These are phyloP conservation scores for Raja brachyura DNA, from an alignment of 2,113 vertebrate species.

Conservation along the genomic window DNA sequence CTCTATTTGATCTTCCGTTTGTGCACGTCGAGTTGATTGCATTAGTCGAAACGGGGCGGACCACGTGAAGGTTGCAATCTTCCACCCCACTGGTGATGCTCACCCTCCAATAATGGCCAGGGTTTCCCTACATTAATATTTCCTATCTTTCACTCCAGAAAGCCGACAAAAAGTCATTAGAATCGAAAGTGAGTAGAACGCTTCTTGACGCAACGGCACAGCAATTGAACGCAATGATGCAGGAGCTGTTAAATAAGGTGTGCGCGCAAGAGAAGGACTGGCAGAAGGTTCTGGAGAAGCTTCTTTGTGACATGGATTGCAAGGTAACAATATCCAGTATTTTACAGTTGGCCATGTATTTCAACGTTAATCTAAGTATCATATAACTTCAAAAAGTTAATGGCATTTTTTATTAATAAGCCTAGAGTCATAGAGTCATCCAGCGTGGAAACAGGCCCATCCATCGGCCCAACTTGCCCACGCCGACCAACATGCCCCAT, in stretches of 20 bases:
- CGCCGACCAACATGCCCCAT: too few relatives aligned
- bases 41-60: too few relatives aligned
- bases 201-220: slow-evolving; percentile 46
- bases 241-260: slow-evolving; percentile 51
- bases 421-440: too few relatives aligned
- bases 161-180: slow-evolving; percentile 46
- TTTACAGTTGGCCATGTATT: background rate
- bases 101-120: background rate
- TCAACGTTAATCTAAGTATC: background rate
- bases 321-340: slow-evolving; percentile 46
- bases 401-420: too few relatives aligned
- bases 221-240: slow-evolving; percentile 49
- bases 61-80: too few relatives aligned
- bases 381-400: too few relatives aligned
- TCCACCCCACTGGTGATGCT: background rate
- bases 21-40: too few relatives aligned
- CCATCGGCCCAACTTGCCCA: too few relatives aligned
- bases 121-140: background rate
- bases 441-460: too few relatives aligned
- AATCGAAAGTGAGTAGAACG: slow-evolving; percentile 45
- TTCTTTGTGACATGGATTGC: slow-evolving; percentile 45
- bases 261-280: slow-evolving; percentile 46
- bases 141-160: slow-evolving; percentile 47
- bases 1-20: too few relatives aligned
- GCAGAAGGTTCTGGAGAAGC: slow-evolving; percentile 47